Evolutionary conservation across 2,797 vertebrate genomes (phyloP).

Genomic region (Oreonectes daqikongensis): DNA sequence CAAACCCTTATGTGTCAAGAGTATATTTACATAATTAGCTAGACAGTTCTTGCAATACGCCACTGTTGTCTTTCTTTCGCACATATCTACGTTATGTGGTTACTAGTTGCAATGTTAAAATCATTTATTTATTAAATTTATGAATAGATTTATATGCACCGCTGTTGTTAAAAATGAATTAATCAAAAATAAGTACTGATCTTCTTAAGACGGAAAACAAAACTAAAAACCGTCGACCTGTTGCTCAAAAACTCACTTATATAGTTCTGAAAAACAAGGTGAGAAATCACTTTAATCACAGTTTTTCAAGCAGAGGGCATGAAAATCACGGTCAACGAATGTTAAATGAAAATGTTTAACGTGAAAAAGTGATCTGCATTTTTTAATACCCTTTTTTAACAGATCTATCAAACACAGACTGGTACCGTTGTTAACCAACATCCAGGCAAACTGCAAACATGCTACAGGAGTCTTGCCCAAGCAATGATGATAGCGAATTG

Average conservation of each 20-base stretch:
- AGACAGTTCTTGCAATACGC: constrained; percentile 19
- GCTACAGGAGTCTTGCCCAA: constrained; percentile 53
- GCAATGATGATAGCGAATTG: constrained; percentile 56
- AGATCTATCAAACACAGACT: constrained; percentile 18
- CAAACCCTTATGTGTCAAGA: constrained; percentile 48
- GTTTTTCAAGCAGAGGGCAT: not conserved
- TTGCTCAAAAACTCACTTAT: constrained; percentile 2
- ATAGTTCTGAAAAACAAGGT: not conserved
- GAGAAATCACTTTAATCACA: not conserved
- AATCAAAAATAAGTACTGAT: not conserved
- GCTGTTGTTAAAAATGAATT: not conserved
- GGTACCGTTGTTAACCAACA: constrained; percentile 23
- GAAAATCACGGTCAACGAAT: constrained; percentile 2
- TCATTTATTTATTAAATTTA: not conserved
- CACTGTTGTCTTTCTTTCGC: not conserved
- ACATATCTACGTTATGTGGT: not conserved
- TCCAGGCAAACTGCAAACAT: constrained; percentile 47
- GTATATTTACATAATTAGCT: constrained; percentile 55
- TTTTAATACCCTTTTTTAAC: not conserved
- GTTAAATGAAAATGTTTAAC: too few relatives aligned
- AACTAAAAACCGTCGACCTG: not conserved
- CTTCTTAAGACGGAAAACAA: not conserved
- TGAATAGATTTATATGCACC: not conserved
- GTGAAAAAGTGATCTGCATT: not conserved
- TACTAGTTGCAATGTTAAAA: not conserved